Percentiles rank a stretch among this genome's conserved stretches.
Evolutionary conservation across 1,140 invertebrate genomes (phyloP).

Genomic region (Bilobella aurantiaca): DNA sequence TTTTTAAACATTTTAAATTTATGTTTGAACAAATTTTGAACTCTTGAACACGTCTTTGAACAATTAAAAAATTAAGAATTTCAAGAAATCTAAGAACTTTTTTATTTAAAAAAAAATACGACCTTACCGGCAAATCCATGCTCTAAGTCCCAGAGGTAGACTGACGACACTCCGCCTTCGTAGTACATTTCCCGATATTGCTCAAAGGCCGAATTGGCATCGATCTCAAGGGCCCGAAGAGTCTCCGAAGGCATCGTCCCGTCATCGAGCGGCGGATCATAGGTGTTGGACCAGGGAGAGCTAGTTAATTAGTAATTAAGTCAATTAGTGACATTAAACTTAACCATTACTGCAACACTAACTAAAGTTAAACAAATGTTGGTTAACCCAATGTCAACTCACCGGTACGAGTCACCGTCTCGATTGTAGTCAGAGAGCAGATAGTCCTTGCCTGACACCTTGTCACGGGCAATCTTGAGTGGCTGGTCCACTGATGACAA

Average conservation of each 20-base stretch:
- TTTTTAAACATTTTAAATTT: too few species aligned
- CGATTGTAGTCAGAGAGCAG: conserved; percentile 97
- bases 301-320: too few species aligned
- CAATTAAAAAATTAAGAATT: too few species aligned
- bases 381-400: too few species aligned
- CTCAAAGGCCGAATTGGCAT: conserved; percentile 97
- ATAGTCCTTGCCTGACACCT: conserved; percentile 89
- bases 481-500: conserved; percentile 96
- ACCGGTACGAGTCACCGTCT: conserved; percentile 97
- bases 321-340: too few species aligned
- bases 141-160: conserved; percentile 98
- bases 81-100: too few species aligned
- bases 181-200: conserved; percentile 99
- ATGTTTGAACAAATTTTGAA: too few species aligned
- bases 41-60: too few species aligned
- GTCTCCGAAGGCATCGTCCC: conserved; percentile 95
- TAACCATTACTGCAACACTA: too few species aligned
- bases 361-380: too few species aligned
- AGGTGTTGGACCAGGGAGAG: conserved; percentile 98
- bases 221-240: conserved; percentile 87
- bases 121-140: conserved; percentile 78
- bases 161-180: conserved; percentile 97
- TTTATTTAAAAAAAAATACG: too few species aligned
- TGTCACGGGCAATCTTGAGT: conserved; percentile 92
- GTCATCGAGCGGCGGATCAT: conserved; percentile 95